Percentiles rank a stretch among this genome's conserved stretches.
phyloP scores from a whole-genome alignment of 2,113 vertebrate species.

The Gracilinanus agilis region DNA sequence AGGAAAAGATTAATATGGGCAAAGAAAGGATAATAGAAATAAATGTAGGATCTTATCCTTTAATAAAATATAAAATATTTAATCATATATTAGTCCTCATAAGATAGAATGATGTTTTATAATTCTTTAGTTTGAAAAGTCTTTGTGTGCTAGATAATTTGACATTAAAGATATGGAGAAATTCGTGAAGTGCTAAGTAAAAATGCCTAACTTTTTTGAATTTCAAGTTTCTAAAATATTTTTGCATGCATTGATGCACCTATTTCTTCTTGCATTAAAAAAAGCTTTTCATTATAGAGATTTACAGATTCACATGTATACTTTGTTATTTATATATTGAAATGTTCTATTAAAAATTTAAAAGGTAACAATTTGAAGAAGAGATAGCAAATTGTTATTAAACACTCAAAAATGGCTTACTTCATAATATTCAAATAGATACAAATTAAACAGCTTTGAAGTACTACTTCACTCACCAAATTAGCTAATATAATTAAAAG shows the following conservation, averaged over 20 bases:
- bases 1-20: neutral
- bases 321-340: neutral
- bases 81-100: neutral
- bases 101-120: neutral
- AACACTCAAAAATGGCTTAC: neutral
- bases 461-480: neutral
- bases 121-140: neutral
- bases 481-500: neutral
- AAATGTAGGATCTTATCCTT: neutral
- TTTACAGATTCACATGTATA: neutral
- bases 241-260: neutral
- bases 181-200: neutral
- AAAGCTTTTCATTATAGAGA: neutral
- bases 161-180: neutral
- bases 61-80: neutral
- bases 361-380: neutral
- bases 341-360: neutral
- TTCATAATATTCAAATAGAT: neutral
- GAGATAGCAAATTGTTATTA: neutral
- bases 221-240: neutral
- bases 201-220: neutral
- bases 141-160: neutral
- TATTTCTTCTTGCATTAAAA: neutral
- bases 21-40: neutral
- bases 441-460: neutral